Evolutionary conservation across 2,888 invertebrate genomes (phyloP), one percentile per base, ranked within the genome.

Genomic region (Drosophila falleni): DNA sequence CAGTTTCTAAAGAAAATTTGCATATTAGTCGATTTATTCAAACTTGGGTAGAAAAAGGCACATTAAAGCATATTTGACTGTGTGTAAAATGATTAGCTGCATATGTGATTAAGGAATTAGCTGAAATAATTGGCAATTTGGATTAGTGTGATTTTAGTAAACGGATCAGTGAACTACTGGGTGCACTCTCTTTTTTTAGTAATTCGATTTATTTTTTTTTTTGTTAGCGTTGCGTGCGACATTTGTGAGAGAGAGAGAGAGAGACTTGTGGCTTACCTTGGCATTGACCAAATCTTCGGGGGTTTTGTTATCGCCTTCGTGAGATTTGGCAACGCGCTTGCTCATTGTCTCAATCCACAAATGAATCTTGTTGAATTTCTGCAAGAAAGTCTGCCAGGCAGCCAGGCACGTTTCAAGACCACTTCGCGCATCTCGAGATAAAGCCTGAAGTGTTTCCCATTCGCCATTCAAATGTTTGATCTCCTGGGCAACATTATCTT

Each of bases 301-400:
- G 0, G 95, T 95, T 89, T 96, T 97, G 88, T 96, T 96, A 68
- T 95, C 95, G 39, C 95, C 95, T 71, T 95, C 95, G 63, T 94
- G 94, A 47, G 96, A 95, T 4, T 94, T 93, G 78, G 94, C 94
- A 33, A 96, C 93, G 82, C 95, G 95, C 76, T 93, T 94, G 77
- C 95, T 95, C 74, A 96, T 95, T 63, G 95, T 94, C 55, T 95
- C 95, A 16, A 97, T 94, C 96, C 96, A 97, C 47, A 94, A 94
- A 83, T 95, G 95, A 93, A 97, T 95, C 74, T 95, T 95, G 46
- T 95, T 95, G 58, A 95, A 95, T 5, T 96, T 95, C 63, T 94
- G 94, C 55, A 95, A 94, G 92, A 96, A 98, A 74, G 96, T 96
- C 3, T 95, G 95, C 98, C 98, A 98, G 0, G 96, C 95, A 0